Evolutionary conservation across 2,888 invertebrate species (phyloP), one percentile per base, ranked within the genome.

Genomic region (Helobdella robusta): DNA sequence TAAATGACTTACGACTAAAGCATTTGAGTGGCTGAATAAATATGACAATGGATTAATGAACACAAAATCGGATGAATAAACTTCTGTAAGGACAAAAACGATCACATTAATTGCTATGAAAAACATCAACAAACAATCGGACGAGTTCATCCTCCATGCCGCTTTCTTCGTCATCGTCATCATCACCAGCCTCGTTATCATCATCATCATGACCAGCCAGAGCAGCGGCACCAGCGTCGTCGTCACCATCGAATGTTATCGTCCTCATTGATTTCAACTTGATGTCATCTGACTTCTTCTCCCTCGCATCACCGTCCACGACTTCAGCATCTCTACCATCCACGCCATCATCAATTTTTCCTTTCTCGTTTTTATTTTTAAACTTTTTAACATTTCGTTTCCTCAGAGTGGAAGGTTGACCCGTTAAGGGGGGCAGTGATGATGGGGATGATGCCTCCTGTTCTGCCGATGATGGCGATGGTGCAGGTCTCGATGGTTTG

Each of bases 331-430:
- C 56, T 28, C 30, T 30, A 56, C 23, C 56, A 28, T 18, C 56
- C n/a, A n/a, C 54, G 30, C 23, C 54, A 23, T 54, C 54, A 6
- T 56, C 28, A 11, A 25, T 30, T 5, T 1, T 23, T 20, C 20
- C 35, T 25, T 23, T 46, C 8, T 60, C 60, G 35, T 60, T 46
- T 23, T 18, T 46, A 11, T n/a, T 30, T 2, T 60, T 46, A 8
- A 28, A 40, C 60, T 60, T 44, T 46, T 40, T 34, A 5, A n/a
- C 59, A 20, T 34, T 34, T n/a, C 34, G n/a, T 23, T n/a, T 59
- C 35, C 59, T 32, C 59, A 48, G 6, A 18, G 15, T 48, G 5
- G 48, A 48, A 23, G n/a, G 50, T 50, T n/a, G 50, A 23, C 23
- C 25, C 4, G 59, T 35, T 3, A 34, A 32, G 3, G 34, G 3